Percentiles rank a stretch among this genome's conserved stretches.
Evolutionary conservation across 1,140 invertebrate genomes (phyloP).

Genomic region (Sitophilus oryzae): DNA sequence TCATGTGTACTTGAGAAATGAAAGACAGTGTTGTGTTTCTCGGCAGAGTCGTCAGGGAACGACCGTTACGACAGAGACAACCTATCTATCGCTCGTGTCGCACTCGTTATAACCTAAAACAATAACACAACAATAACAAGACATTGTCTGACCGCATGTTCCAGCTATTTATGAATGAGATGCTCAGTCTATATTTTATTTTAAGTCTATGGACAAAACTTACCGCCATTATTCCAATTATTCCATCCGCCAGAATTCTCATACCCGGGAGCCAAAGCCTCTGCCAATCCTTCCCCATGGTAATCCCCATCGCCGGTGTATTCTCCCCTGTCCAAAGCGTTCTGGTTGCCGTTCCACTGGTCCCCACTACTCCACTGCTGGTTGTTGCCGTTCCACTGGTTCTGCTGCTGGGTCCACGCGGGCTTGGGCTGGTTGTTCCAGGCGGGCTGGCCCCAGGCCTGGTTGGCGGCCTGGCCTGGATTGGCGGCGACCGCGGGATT

Average conservation of each 20-base stretch:
- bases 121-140: too few species aligned
- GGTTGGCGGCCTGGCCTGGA: conserved; percentile 26
- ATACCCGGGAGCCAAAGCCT: conserved; percentile 40
- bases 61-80: too few species aligned
- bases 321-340: conserved; percentile 38
- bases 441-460: conserved; percentile 20
- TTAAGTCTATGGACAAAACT: conserved; percentile 1
- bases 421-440: conserved; percentile 14
- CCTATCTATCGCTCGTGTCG: too few species aligned
- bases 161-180: too few species aligned
- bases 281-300: conserved; percentile 48
- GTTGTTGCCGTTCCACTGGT: conserved; percentile 21
- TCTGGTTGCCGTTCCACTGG: conserved; percentile 30
- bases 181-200: too few species aligned
- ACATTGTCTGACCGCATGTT: too few species aligned
- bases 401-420: conserved; percentile 24
- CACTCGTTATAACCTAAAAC: too few species aligned
- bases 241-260: conserved; percentile 21
- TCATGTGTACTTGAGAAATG: too few species aligned
- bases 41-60: too few species aligned
- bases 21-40: too few species aligned
- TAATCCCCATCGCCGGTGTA: conserved; percentile 44
- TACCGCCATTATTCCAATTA: conserved; percentile 20
- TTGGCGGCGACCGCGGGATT: conserved; percentile 41
- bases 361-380: conserved; percentile 22